A percentile compares a stretch with the other conserved stretches of the same genome.
These are phyloP conservation scores for Steinernema scapterisci DNA, from an alignment of 2,888 invertebrate species.

Conservation along the genomic window DNA sequence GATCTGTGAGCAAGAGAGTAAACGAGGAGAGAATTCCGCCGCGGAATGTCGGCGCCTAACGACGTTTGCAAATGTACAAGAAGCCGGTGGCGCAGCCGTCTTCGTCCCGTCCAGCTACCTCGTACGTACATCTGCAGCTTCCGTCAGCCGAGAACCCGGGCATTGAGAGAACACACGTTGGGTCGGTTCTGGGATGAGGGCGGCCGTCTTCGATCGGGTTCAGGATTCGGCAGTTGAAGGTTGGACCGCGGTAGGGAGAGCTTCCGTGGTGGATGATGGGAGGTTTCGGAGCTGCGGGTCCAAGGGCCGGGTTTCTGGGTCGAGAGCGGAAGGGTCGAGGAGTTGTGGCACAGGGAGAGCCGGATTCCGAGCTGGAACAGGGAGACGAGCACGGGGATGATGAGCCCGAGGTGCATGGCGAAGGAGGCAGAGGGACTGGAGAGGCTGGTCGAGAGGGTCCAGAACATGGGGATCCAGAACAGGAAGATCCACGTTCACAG, in stretches of 20 bases:
- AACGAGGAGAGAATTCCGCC: not conserved
- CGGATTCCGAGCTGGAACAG: not conserved
- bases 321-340: not conserved
- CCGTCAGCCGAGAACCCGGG: slow-evolving; percentile 47
- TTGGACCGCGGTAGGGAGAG: slow-evolving; percentile 37
- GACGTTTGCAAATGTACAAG: slow-evolving; percentile 38
- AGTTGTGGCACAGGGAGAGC: not conserved
- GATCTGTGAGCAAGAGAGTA: slow-evolving; percentile 7
- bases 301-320: slow-evolving; percentile 4
- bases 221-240: slow-evolving; percentile 44
- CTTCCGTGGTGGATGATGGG: slow-evolving; percentile 24
- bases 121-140: slow-evolving; percentile 43
- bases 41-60: slow-evolving; percentile 1
- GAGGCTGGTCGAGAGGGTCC: not conserved
- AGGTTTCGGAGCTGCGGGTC: slow-evolving; percentile 18
- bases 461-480: too few relatives aligned
- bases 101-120: slow-evolving; percentile 42
- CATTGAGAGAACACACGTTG: slow-evolving; percentile 37
- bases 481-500: too few relatives aligned
- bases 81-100: slow-evolving; percentile 40
- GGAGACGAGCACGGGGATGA: not conserved
- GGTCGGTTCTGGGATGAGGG: slow-evolving; percentile 41
- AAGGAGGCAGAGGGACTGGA: not conserved
- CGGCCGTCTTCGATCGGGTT: slow-evolving; percentile 43
- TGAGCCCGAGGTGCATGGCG: too few relatives aligned